Percentiles rank a stretch among this genome's conserved stretches.
These are phyloP conservation scores for Drosophila mauritiana DNA, from an alignment of 1,140 invertebrate genomes.

Conservation along the genomic window DNA sequence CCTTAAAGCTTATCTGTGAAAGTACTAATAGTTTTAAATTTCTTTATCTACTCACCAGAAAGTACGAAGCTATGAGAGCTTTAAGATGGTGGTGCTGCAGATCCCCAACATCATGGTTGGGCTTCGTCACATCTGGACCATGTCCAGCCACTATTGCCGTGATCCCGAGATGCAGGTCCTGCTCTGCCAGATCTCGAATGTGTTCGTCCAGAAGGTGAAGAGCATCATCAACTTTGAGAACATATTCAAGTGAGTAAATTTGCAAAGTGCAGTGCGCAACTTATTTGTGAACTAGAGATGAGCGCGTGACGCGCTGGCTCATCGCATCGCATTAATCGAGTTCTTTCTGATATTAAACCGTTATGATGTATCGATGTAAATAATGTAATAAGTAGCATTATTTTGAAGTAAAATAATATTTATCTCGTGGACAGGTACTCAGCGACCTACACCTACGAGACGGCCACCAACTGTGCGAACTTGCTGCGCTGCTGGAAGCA, in stretches of 20 bases:
- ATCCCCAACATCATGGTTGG: constrained; percentile 92
- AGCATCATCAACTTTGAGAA: constrained; percentile 89
- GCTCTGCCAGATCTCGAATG: constrained; percentile 92
- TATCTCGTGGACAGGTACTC: constrained; percentile 84
- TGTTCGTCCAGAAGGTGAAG: constrained; percentile 90
- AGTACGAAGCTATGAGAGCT: constrained; percentile 89
- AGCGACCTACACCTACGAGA: constrained; percentile 85
- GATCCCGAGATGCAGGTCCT: constrained; percentile 92
- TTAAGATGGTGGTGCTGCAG: constrained; percentile 89
- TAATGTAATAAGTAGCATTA: no score
- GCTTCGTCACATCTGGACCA: constrained; percentile 92
- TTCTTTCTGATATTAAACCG: no score
- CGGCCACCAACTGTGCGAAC: constrained; percentile 87
- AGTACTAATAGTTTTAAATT: not conserved
- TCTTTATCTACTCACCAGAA: constrained; percentile 85
- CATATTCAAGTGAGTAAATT: constrained; percentile 88
- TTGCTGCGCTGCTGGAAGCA: constrained; percentile 92
- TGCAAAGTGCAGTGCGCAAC: no score
- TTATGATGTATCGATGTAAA: no score
- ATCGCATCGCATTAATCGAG: not conserved
- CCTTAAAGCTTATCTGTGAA: not conserved
- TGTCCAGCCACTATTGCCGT: constrained; percentile 90
- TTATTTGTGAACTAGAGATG: not conserved
- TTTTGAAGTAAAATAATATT: no score
- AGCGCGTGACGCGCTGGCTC: not conserved